Percentiles rank a stretch among this genome's conserved stretches.
Evolutionary conservation across 2,113 vertebrate genomes (phyloP).

Genomic region (Melanostigma gelatinosum): DNA sequence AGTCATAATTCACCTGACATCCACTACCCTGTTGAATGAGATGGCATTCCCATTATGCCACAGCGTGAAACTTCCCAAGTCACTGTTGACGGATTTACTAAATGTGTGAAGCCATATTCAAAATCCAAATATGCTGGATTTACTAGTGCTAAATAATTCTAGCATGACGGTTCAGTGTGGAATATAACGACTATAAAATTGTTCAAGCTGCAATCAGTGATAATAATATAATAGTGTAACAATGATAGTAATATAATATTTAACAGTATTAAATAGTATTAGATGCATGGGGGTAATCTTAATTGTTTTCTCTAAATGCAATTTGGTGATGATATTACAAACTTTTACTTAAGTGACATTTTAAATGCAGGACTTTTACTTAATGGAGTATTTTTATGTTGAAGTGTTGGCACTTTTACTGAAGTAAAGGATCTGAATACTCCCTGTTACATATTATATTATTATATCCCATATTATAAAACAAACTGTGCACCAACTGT

Average conservation of each 20-base stretch:
- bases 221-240: neutral
- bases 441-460: neutral
- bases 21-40: slow-evolving; percentile 52
- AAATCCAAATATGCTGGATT: neutral
- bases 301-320: neutral
- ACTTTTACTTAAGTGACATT: neutral
- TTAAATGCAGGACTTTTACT: neutral
- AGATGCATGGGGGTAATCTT: neutral
- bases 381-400: neutral
- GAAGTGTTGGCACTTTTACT: neutral
- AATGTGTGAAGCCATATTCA: slow-evolving; percentile 1
- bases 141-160: neutral
- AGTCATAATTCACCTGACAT: slow-evolving; percentile 54
- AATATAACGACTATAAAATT: neutral
- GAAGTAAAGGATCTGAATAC: neutral
- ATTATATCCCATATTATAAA: neutral
- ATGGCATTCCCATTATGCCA: slow-evolving; percentile 35
- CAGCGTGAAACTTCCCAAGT: slow-evolving; percentile 17
- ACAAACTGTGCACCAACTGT: slow-evolving; percentile 4
- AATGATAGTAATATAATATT: neutral
- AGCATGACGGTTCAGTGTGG: neutral
- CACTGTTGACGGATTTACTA: slow-evolving; percentile 30
- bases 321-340: neutral
- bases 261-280: neutral
- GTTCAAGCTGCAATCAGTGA: neutral